Percentiles rank a stretch among this genome's conserved stretches.
phyloP scores from a whole-genome alignment of 1,140 invertebrate species.

The Myzus persicae region DNA sequence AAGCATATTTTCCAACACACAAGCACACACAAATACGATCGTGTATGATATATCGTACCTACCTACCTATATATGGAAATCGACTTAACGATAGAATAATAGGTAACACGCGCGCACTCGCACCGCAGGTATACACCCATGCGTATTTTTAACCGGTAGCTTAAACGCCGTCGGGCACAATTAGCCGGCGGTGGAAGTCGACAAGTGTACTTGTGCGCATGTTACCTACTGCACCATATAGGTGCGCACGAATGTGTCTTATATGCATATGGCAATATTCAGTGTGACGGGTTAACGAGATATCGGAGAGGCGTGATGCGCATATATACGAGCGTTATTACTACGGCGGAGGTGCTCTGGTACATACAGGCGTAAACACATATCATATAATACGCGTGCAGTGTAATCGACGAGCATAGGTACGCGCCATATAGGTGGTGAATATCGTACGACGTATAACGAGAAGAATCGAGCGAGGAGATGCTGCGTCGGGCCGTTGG shows the following conservation, averaged over 20 bases:
- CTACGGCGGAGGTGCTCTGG: background rate
- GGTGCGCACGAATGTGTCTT: background rate
- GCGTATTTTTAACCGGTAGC: conserved; percentile 25
- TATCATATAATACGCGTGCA: background rate
- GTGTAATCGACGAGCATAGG: background rate
- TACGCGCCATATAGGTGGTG: background rate
- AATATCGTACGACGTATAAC: background rate
- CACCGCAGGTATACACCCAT: background rate
- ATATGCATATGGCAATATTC: background rate
- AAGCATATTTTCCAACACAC: background rate
- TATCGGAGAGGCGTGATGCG: conserved; percentile 37
- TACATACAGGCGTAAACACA: background rate
- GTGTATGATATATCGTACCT: too few relatives aligned
- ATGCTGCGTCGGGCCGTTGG: conserved; percentile 41
- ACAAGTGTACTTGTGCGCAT: background rate
- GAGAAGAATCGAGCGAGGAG: background rate
- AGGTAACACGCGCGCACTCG: background rate
- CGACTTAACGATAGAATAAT: conserved; percentile 12
- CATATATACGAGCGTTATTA: background rate
- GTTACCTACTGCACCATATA: background rate
- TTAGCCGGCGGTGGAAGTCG: conserved; percentile 8
- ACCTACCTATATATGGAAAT: background rate
- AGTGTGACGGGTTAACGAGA: conserved; percentile 53
- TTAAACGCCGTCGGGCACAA: conserved; percentile 42
- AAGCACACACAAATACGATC: too few relatives aligned